These are phyloP conservation scores for Melanocharis versteri DNA, from an alignment of 2,113 vertebrate genomes.

Conservation along the genomic window DNA sequence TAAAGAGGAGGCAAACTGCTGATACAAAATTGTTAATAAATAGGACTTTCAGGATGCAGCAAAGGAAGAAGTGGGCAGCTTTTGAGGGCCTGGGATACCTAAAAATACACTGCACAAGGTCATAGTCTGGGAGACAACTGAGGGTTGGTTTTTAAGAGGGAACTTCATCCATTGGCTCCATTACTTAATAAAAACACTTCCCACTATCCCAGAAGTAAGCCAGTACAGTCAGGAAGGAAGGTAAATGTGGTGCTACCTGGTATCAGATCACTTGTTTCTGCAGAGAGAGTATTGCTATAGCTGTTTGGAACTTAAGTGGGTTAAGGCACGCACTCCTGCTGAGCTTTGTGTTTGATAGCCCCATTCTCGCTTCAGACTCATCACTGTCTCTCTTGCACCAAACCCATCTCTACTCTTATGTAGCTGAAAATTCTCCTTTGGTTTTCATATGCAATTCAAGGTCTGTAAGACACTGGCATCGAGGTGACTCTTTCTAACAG, in stretches of 20 bases:
- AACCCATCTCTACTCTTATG: not conserved
- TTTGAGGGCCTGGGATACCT: not conserved
- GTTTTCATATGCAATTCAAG: not conserved
- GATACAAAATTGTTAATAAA: not conserved
- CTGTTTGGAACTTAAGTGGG: not conserved
- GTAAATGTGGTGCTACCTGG: not conserved
- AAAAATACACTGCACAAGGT: not conserved
- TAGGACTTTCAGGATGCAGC: not conserved
- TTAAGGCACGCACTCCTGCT: not conserved
- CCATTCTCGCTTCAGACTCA: not conserved
- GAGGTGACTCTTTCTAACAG: not conserved
- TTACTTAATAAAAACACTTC: not conserved
- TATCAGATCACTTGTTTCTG: not conserved
- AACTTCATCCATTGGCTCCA: not conserved
- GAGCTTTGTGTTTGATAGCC: not conserved
- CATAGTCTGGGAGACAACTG: not conserved
- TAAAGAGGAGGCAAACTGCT: not conserved
- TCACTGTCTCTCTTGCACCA: not conserved
- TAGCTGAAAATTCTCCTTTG: not conserved
- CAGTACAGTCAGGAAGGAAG: not conserved
- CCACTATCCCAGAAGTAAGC: not conserved
- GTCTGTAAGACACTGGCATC: not conserved
- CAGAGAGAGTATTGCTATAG: not conserved
- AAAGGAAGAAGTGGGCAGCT: not conserved
- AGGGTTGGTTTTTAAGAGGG: not conserved